These are phyloP conservation scores for Otus sunia DNA, from an alignment of 2,113 vertebrate genomes.

Conservation along the genomic window DNA sequence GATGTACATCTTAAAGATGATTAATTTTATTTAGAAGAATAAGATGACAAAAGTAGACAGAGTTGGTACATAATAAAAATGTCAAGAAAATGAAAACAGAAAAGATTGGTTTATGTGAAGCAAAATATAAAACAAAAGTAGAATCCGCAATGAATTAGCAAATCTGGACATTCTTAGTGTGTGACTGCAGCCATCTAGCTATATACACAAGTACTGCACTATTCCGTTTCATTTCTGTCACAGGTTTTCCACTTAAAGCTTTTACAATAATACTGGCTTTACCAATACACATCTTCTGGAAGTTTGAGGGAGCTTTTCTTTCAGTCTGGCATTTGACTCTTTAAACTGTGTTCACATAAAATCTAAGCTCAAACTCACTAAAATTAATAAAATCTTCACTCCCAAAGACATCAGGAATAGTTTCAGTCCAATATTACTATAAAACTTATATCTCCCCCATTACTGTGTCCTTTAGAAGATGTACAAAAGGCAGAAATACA, in stretches of 20 bases:
- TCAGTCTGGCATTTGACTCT: neutral
- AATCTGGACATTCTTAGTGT: neutral
- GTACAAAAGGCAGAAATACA: neutral
- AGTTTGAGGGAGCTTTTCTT: neutral
- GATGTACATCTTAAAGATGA: neutral
- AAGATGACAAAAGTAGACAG: neutral
- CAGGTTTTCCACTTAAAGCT: neutral
- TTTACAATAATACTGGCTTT: neutral
- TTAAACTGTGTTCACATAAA: neutral
- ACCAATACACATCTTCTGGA: neutral
- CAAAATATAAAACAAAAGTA: neutral
- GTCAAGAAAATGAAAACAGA: constrained; percentile 4
- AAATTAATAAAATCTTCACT: neutral
- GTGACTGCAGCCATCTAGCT: constrained; percentile 61
- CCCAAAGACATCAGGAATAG: neutral
- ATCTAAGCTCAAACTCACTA: neutral
- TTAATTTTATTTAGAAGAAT: neutral
- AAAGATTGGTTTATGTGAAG: neutral
- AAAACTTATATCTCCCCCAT: neutral
- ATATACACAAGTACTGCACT: neutral
- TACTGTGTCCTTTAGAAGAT: neutral
- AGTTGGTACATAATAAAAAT: constrained; percentile 23
- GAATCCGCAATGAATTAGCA: neutral
- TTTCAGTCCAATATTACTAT: neutral
- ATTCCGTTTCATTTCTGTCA: neutral